phyloP scores from a whole-genome alignment of 2,888 invertebrate species.

The Furcula furcula region DNA sequence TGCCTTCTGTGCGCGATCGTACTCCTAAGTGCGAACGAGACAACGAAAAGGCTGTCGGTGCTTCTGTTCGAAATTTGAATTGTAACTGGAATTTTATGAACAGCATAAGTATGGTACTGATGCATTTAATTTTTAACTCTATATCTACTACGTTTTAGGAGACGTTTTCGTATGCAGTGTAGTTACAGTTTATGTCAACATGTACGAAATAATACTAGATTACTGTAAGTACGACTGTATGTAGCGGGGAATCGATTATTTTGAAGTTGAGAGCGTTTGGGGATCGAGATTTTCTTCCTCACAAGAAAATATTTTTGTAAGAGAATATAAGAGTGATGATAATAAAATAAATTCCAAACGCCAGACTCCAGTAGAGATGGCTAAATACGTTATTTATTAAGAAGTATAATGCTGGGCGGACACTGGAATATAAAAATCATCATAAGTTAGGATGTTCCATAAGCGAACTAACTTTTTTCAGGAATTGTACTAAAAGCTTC shows the following conservation, averaged over 20 bases:
- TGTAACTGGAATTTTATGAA: slow-evolving; percentile 10
- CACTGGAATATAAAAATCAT: too few relatives aligned
- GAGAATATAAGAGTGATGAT: too few relatives aligned
- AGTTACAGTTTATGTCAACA: slow-evolving; percentile 10
- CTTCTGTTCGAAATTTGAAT: slow-evolving; percentile 13
- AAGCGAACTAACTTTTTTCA: too few relatives aligned
- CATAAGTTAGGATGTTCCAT: too few relatives aligned
- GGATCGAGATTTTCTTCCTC: too few relatives aligned
- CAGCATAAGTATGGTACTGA: slow-evolving; percentile 11
- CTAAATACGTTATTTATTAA: too few relatives aligned
- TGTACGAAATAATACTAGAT: too few relatives aligned
- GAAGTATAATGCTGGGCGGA: too few relatives aligned
- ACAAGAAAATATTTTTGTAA: too few relatives aligned
- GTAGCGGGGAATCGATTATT: slow-evolving; percentile 35
- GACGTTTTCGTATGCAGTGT: slow-evolving; percentile 15
- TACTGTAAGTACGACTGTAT: slow-evolving; percentile 33
- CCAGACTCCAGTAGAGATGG: too few relatives aligned
- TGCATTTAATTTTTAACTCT: slow-evolving; percentile 19
- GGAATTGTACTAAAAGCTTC: too few relatives aligned
- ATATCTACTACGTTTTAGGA: slow-evolving; percentile 11
- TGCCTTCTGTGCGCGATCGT: slow-evolving; percentile 28
- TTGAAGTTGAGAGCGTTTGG: slow-evolving; percentile 9
- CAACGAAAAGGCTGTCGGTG: slow-evolving; percentile 14
- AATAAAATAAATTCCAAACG: too few relatives aligned
- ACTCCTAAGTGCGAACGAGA: slow-evolving; percentile 23